A percentile compares a stretch with the other conserved stretches of the same genome.
Evolutionary conservation across 2,113 vertebrate genomes (phyloP).

Genomic region (Lota lota): DNA sequence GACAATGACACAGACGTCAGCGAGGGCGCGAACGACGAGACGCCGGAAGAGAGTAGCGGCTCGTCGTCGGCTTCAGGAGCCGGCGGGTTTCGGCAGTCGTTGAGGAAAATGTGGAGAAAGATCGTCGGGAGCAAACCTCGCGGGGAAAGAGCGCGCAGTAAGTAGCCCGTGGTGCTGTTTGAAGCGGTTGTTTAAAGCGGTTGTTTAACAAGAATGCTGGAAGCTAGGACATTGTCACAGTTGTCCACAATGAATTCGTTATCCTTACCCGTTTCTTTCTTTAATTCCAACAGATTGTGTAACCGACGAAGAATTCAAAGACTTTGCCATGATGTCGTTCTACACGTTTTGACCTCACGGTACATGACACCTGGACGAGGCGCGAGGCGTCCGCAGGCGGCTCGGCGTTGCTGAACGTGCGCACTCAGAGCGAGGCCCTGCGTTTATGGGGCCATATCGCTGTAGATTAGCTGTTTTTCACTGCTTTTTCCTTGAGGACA

Average conservation of each 20-base stretch:
- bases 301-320: slow-evolving; percentile 53
- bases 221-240: too few relatives aligned
- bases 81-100: slow-evolving; percentile 39
- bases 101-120: slow-evolving; percentile 46
- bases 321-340: slow-evolving; percentile 66
- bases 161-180: background rate
- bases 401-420: too few relatives aligned
- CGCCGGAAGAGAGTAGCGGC: background rate
- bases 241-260: background rate
- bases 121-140: slow-evolving; percentile 8
- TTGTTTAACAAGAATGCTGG: too few relatives aligned
- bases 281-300: slow-evolving; percentile 43
- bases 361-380: too few relatives aligned
- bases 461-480: too few relatives aligned
- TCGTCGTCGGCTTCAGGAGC: slow-evolving; percentile 12
- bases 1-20: background rate
- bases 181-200: too few relatives aligned
- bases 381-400: too few relatives aligned
- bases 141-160: slow-evolving; percentile 25
- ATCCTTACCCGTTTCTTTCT: slow-evolving; percentile 1
- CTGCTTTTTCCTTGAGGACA: too few relatives aligned
- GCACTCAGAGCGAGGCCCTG: too few relatives aligned
- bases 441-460: too few relatives aligned
- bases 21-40: background rate
- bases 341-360: slow-evolving; percentile 49